A percentile compares a stretch with the other conserved stretches of the same genome.
Conservation (phyloP, 2,113 vertebrate species). For the Euleptes europaea region DNA sequence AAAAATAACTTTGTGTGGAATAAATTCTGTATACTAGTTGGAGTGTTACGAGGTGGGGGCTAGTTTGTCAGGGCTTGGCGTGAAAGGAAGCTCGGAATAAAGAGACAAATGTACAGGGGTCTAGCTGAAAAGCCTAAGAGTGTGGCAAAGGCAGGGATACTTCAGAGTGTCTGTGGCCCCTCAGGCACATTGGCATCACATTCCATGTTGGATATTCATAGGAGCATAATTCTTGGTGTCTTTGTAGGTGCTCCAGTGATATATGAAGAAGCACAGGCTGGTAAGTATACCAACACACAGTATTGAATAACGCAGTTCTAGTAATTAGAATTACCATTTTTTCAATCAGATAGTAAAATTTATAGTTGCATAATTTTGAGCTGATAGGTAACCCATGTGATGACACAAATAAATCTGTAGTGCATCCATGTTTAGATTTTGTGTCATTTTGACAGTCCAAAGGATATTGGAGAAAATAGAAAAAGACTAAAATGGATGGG, state of each 20-base stretch:
- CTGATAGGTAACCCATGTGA: too few species aligned
- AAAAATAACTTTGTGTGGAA: background rate
- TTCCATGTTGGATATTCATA: background rate
- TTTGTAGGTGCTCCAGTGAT: conserved; percentile 35
- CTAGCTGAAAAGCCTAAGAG: background rate
- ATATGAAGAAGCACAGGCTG: conserved; percentile 27
- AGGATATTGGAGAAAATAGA: too few species aligned
- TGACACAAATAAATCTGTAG: too few species aligned
- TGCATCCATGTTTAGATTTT: too few species aligned
- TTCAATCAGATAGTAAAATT: background rate
- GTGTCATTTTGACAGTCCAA: too few species aligned
- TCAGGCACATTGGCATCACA: background rate
- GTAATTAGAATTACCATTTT: background rate
- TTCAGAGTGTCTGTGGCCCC: background rate
- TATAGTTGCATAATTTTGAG: too few species aligned
- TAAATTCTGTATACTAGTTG: too few species aligned
- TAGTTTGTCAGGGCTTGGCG: background rate
- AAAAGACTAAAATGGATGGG: too few species aligned
- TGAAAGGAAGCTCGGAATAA: background rate
- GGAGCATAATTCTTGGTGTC: conserved; percentile 20
- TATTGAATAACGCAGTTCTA: background rate
- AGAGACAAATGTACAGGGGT: background rate
- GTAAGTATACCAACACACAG: conserved; percentile 39
- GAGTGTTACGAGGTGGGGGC: background rate
- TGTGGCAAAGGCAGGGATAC: too few species aligned